Evolutionary conservation across 2,888 invertebrate species (phyloP).

Genomic region (Branchinecta sandiegonensis): DNA sequence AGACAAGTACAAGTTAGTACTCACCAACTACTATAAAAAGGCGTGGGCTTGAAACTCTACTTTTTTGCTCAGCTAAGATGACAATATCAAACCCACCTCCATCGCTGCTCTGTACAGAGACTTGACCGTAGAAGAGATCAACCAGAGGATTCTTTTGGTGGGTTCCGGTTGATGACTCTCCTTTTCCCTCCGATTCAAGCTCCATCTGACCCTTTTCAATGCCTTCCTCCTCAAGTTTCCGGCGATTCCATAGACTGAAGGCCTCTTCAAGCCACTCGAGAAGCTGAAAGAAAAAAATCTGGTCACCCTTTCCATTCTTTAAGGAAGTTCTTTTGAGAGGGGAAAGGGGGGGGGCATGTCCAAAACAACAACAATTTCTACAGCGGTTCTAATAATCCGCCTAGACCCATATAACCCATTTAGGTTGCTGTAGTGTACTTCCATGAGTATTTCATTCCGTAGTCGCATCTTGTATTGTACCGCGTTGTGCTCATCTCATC

Average conservation of each 20-base stretch:
- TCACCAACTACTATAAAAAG: too few species aligned
- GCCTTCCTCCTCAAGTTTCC: slow-evolving; percentile 6
- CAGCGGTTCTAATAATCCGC: too few species aligned
- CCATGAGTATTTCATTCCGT: too few species aligned
- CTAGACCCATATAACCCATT: too few species aligned
- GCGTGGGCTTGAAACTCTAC: too few species aligned
- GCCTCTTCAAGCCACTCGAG: slow-evolving; percentile 25
- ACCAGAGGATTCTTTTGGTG: slow-evolving; percentile 35
- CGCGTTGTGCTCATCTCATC: too few species aligned
- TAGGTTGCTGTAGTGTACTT: too few species aligned
- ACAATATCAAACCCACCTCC: background rate
- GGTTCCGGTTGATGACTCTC: slow-evolving; percentile 23
- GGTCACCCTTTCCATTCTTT: slow-evolving; percentile 25
- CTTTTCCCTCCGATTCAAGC: slow-evolving; percentile 17
- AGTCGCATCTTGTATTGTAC: too few species aligned
- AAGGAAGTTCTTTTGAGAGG: slow-evolving; percentile 25
- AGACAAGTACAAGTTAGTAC: too few species aligned
- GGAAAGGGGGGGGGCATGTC: background rate
- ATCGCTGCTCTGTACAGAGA: slow-evolving; percentile 33
- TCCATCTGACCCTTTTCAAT: slow-evolving; percentile 9
- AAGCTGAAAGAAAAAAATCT: slow-evolving; percentile 23
- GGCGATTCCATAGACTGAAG: slow-evolving; percentile 25
- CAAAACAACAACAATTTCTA: too few species aligned
- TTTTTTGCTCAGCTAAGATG: too few species aligned
- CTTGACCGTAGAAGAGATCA: slow-evolving; percentile 37